Percentiles rank a stretch among this genome's conserved stretches.
phyloP scores from a whole-genome alignment of 2,888 invertebrate genomes.

The Habrosyne pyritoides region DNA sequence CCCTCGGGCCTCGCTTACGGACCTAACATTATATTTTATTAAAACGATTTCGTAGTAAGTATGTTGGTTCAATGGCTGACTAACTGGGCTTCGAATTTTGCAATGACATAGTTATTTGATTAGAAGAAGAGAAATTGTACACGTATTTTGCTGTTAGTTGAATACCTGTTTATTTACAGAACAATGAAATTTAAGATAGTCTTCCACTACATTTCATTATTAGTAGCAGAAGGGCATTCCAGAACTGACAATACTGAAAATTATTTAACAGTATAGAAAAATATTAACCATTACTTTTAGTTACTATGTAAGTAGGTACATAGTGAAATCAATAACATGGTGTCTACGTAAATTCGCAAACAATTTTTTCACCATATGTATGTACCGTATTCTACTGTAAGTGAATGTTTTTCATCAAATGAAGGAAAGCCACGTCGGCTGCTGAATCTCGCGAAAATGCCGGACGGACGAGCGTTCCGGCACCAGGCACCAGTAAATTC shows the following conservation, averaged over 20 bases:
- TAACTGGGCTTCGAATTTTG: too few relatives aligned
- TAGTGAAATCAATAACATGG: background rate
- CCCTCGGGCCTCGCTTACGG: background rate
- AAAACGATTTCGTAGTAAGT: too few relatives aligned
- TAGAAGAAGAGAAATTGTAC: too few relatives aligned
- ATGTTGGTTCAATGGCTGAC: too few relatives aligned
- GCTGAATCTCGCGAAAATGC: background rate
- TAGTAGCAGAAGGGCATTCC: too few relatives aligned
- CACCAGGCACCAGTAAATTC: conserved; percentile 4
- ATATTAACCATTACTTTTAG: background rate
- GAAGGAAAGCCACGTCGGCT: background rate
- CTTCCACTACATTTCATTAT: too few relatives aligned
- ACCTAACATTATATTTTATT: background rate
- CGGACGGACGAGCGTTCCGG: background rate
- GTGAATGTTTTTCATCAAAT: conserved; percentile 1
- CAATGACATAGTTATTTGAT: too few relatives aligned
- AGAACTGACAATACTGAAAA: too few relatives aligned
- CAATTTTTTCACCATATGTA: background rate
- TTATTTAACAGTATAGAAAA: too few relatives aligned
- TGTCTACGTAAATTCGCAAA: background rate
- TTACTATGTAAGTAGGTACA: background rate
- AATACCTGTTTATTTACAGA: too few relatives aligned
- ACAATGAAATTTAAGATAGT: too few relatives aligned
- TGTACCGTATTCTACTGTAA: background rate
- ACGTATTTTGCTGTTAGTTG: too few relatives aligned